Conservation (phyloP, 2,888 invertebrate species). For the Phasia obesa region DNA sequence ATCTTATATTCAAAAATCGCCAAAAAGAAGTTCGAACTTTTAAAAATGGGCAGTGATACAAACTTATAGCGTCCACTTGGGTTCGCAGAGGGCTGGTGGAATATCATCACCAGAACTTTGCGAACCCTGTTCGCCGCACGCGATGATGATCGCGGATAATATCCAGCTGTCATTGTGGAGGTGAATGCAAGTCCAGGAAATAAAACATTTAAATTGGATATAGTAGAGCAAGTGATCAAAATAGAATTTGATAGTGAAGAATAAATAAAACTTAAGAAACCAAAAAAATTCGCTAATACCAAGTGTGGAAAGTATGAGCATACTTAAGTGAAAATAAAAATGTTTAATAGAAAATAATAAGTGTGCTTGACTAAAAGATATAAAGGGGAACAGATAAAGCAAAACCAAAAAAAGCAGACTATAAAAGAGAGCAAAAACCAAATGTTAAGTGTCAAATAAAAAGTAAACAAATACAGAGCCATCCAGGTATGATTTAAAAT, state of each 20-base stretch:
- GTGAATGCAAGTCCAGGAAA: constrained; percentile 57
- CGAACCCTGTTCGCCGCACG: constrained; percentile 87
- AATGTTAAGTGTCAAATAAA: constrained; percentile 7
- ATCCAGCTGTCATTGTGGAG: constrained; percentile 75
- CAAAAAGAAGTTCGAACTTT: constrained; percentile 93
- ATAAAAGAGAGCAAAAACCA: constrained; percentile 35
- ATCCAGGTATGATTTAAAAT: constrained; percentile 72
- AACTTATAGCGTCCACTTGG: constrained; percentile 83
- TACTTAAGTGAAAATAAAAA: too few species aligned
- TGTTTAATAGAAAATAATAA: too few species aligned
- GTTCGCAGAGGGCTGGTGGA: constrained; percentile 86
- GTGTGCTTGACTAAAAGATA: constrained; percentile 2
- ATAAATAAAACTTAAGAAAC: constrained; percentile 38
- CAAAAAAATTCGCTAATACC: too few species aligned
- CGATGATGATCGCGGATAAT: constrained; percentile 83
- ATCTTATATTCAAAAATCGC: constrained; percentile 95
- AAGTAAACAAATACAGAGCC: constrained; percentile 69
- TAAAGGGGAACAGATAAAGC: not conserved
- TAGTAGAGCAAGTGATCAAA: constrained; percentile 80
- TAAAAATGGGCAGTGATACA: constrained; percentile 90
- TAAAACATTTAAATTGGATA: constrained; percentile 69
- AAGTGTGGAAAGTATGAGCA: too few species aligned
- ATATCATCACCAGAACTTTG: constrained; percentile 87
- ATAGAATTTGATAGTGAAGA: constrained; percentile 75
- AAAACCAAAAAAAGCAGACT: not conserved